These are phyloP conservation scores for Origma solitaria DNA, from an alignment of 2,113 vertebrate genomes.

Conservation along the genomic window DNA sequence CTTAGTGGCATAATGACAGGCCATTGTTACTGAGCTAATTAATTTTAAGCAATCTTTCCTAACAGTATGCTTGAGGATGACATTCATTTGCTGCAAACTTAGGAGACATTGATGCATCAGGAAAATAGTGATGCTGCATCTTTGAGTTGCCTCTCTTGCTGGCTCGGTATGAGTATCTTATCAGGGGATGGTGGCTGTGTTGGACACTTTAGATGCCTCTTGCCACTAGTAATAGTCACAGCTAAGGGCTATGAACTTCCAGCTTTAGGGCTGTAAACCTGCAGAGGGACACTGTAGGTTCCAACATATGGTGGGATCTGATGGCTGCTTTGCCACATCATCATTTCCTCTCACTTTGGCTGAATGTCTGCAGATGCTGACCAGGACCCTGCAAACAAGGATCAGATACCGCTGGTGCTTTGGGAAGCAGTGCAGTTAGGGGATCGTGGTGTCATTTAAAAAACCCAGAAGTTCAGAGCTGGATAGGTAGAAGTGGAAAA, in stretches of 20 bases:
- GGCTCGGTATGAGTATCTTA: not conserved
- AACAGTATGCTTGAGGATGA: conserved; percentile 31
- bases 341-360: not conserved
- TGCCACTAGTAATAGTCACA: not conserved
- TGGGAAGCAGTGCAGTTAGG: not conserved
- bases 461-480: not conserved
- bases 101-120: not conserved
- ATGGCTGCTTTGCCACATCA: not conserved
- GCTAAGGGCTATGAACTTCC: not conserved
- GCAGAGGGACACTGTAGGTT: not conserved
- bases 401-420: not conserved
- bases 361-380: not conserved
- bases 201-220: not conserved
- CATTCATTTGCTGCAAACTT: conserved; percentile 5
- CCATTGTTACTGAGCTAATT: conserved; percentile 61
- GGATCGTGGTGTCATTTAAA: not conserved
- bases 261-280: not conserved
- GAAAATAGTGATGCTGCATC: not conserved
- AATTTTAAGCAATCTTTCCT: conserved; percentile 55
- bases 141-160: not conserved
- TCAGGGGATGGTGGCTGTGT: not conserved
- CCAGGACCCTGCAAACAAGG: not conserved
- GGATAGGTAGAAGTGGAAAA: not conserved
- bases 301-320: not conserved
- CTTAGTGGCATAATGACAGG: conserved; percentile 55